Percentiles rank a stretch among this genome's conserved stretches.
These are phyloP conservation scores for Xiphophorus birchmanni DNA, from an alignment of 2,797 vertebrate species.

Conservation along the genomic window DNA sequence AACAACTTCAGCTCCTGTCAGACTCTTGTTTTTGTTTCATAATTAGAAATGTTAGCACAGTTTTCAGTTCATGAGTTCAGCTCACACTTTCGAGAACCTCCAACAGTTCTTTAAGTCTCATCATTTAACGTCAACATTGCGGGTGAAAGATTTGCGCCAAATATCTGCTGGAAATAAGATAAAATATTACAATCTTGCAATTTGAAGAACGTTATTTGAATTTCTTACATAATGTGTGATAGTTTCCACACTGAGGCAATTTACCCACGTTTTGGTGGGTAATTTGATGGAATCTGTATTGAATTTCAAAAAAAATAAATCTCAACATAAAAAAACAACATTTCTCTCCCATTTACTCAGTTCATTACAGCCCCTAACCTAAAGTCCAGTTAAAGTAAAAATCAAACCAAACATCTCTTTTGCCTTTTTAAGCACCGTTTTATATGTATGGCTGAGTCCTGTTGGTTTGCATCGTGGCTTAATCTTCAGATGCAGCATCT, in stretches of 20 bases:
- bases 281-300: background rate
- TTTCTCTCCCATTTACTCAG: background rate
- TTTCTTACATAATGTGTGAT: background rate
- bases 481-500: background rate
- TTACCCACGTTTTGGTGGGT: background rate
- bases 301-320: background rate
- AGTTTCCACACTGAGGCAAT: background rate
- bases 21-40: background rate
- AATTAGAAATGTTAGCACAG: background rate
- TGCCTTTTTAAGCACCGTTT: background rate
- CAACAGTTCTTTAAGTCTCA: background rate
- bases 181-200: background rate
- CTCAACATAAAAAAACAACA: background rate
- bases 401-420: background rate
- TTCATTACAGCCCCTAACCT: background rate
- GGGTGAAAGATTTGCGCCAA: background rate
- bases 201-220: background rate
- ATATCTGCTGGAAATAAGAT: background rate
- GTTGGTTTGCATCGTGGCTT: background rate
- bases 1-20: slow-evolving; percentile 7
- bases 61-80: background rate
- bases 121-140: background rate
- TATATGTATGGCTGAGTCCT: background rate
- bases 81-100: background rate
- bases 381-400: background rate